These are phyloP conservation scores for Aphelinus atriplicis DNA, from an alignment of 1,140 invertebrate species.

Conservation along the genomic window DNA sequence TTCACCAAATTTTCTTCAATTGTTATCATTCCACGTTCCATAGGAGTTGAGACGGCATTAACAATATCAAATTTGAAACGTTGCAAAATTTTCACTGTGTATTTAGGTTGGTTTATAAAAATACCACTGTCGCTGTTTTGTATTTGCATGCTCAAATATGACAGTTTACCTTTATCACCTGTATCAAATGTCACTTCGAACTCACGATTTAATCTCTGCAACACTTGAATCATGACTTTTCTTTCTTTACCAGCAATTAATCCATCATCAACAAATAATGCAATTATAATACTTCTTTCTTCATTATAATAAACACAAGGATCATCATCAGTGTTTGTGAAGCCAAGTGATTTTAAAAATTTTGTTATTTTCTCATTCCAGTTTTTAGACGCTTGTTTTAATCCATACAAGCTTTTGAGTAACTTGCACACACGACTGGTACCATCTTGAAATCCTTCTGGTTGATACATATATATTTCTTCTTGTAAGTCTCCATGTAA, in stretches of 20 bases:
- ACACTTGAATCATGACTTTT: background rate
- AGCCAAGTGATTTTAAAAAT: slow-evolving; percentile 40
- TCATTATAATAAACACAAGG: slow-evolving; percentile 37
- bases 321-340: slow-evolving; percentile 40
- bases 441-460: slow-evolving; percentile 12
- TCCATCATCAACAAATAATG: slow-evolving; percentile 39
- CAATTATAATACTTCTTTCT: slow-evolving; percentile 37
- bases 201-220: slow-evolving; percentile 22
- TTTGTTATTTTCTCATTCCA: slow-evolving; percentile 52
- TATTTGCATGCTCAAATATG: slow-evolving; percentile 44
- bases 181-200: slow-evolving; percentile 33
- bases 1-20: slow-evolving; percentile 21
- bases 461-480: slow-evolving; percentile 24
- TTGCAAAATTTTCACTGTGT: slow-evolving; percentile 45
- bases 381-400: slow-evolving; percentile 51
- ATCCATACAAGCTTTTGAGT: slow-evolving; percentile 58
- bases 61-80: slow-evolving; percentile 45
- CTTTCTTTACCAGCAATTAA: slow-evolving; percentile 30
- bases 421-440: slow-evolving; percentile 46
- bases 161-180: too few relatives aligned
- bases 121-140: slow-evolving; percentile 49
- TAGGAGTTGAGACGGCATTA: slow-evolving; percentile 37
- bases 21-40: background rate
- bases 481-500: slow-evolving; percentile 11
- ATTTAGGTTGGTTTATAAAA: slow-evolving; percentile 49